Percentiles rank a stretch among this genome's conserved stretches.
These are phyloP conservation scores for Bicyclus anynana DNA, from an alignment of 1,140 invertebrate species.

Conservation along the genomic window DNA sequence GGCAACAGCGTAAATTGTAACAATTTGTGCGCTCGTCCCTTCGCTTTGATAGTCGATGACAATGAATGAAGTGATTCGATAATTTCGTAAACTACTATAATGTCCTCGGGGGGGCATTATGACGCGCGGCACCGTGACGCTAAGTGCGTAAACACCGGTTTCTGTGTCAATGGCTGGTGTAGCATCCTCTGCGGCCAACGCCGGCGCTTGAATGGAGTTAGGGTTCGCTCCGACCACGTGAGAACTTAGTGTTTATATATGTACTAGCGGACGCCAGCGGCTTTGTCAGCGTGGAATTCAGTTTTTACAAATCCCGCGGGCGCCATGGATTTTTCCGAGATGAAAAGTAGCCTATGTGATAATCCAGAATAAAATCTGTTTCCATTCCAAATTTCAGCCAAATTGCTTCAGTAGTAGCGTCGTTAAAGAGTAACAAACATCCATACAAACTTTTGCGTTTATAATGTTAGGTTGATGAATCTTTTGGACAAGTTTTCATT, in stretches of 20 bases:
- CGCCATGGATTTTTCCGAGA: too few relatives aligned
- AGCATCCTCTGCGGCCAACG: constrained; percentile 19
- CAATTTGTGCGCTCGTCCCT: constrained; percentile 10
- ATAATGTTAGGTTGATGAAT: not conserved
- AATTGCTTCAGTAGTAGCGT: too few relatives aligned
- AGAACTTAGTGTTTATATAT: not conserved
- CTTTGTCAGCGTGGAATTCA: too few relatives aligned
- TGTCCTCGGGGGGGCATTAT: constrained; percentile 13
- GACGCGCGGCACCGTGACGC: constrained; percentile 20
- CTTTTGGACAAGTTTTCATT: too few relatives aligned
- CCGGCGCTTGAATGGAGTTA: constrained; percentile 20
- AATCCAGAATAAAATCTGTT: too few relatives aligned
- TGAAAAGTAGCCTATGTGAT: too few relatives aligned
- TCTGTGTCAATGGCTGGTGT: constrained; percentile 27
- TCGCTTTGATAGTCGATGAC: constrained; percentile 13
- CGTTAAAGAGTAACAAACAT: too few relatives aligned
- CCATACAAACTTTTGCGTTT: too few relatives aligned
- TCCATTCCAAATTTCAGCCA: too few relatives aligned
- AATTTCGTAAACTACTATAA: constrained; percentile 20
- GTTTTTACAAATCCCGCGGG: too few relatives aligned
- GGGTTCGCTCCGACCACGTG: not conserved
- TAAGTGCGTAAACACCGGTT: constrained; percentile 26
- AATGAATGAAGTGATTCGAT: constrained; percentile 26
- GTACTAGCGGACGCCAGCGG: too few relatives aligned
- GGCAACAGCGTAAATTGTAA: constrained; percentile 18